Percentiles rank a stretch among this genome's conserved stretches.
phyloP scores from a whole-genome alignment of 2,797 vertebrate genomes.

The Cercopithecus mitis region DNA sequence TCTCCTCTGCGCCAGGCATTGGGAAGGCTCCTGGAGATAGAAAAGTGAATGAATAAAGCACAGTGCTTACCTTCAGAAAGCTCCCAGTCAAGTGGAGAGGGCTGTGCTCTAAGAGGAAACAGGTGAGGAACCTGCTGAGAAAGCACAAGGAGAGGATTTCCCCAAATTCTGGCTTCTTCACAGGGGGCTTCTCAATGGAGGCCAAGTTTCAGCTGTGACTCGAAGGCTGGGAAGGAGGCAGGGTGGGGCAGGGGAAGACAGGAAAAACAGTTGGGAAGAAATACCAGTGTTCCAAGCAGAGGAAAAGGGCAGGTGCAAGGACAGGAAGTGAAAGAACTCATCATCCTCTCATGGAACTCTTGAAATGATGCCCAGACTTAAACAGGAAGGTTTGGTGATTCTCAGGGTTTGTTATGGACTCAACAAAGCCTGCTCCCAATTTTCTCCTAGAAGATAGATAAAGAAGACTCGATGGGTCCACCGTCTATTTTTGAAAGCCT shows the following conservation, averaged over 20 bases:
- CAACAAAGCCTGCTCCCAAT: background rate
- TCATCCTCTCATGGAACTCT: background rate
- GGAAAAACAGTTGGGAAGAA: background rate
- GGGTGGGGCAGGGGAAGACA: accelerated
- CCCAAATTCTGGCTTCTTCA: background rate
- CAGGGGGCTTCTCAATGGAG: background rate
- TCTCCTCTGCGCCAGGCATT: background rate
- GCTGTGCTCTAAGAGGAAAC: background rate
- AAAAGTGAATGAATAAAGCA: background rate
- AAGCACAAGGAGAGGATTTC: background rate
- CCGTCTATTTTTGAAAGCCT: background rate
- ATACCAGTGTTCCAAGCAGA: background rate
- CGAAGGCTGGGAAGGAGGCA: background rate
- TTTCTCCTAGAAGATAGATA: background rate
- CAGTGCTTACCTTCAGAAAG: background rate
- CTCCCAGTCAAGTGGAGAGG: background rate
- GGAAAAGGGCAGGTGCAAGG: background rate
- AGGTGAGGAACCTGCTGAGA: background rate
- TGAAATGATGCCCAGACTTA: background rate
- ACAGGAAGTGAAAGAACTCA: background rate
- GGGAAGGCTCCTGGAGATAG: background rate
- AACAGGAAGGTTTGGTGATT: background rate
- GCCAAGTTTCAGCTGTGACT: background rate
- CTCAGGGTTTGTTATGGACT: background rate
- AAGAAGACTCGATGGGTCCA: background rate